Evolutionary conservation across 2,113 vertebrate species (phyloP).

Genomic region (Opisthocomus hoazin): DNA sequence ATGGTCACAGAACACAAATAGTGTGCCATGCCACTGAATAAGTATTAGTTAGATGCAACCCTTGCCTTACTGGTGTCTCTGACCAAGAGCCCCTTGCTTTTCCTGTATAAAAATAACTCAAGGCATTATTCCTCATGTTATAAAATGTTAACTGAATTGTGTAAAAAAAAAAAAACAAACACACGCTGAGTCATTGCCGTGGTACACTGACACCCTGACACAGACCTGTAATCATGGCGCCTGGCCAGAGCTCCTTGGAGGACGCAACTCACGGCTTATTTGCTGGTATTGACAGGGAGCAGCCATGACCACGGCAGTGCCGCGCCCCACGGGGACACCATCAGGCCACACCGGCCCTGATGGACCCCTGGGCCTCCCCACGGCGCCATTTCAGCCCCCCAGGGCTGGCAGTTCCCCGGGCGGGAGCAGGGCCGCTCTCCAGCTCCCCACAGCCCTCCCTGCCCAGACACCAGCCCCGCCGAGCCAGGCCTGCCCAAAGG

Average conservation of each 20-base stretch:
- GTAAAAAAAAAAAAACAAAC: background rate
- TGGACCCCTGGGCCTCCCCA: no score
- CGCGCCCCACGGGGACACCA: background rate
- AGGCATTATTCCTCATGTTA: background rate
- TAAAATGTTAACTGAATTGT: background rate
- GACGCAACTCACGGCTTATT: background rate
- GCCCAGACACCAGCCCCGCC: background rate
- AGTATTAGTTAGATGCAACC: background rate
- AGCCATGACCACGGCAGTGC: background rate
- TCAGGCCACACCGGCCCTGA: no score
- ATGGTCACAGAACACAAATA: background rate
- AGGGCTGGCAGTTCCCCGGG: background rate
- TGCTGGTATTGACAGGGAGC: background rate
- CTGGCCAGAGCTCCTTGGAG: background rate
- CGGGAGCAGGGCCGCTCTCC: fast-evolving
- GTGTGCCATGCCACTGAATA: background rate
- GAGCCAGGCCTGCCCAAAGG: background rate
- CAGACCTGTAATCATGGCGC: fast-evolving
- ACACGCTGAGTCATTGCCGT: background rate
- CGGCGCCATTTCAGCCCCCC: no score
- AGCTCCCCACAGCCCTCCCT: background rate
- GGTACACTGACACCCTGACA: background rate
- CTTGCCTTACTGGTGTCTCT: background rate
- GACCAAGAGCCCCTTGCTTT: background rate
- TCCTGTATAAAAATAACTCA: background rate